Evolutionary conservation across 2,797 vertebrate species (phyloP).

Genomic region (Acipenser ruthenus): DNA sequence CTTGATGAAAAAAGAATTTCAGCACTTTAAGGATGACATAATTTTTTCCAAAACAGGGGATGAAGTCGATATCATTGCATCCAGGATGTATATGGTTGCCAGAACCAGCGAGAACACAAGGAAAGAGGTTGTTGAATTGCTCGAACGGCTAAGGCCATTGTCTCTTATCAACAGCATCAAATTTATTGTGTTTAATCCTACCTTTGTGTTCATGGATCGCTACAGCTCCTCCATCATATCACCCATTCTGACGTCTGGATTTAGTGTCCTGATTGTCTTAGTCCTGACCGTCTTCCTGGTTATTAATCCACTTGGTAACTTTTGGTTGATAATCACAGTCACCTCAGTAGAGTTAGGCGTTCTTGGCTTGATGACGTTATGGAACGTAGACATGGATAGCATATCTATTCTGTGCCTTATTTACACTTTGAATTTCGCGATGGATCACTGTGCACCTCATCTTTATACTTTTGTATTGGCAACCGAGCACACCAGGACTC

Average conservation of each 20-base stretch:
- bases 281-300: conserved; percentile 96
- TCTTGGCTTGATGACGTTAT: conserved; percentile 94
- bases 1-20: conserved; percentile 87
- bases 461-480: conserved; percentile 97
- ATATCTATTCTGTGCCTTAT: conserved; percentile 99
- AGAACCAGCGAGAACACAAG: conserved; percentile 90
- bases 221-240: conserved; percentile 90
- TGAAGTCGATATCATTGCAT: conserved; percentile 90
- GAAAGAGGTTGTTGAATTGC: conserved; percentile 81
- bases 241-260: conserved; percentile 87
- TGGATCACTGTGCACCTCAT: conserved; percentile 99
- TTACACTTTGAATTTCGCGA: conserved; percentile 97
- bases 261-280: conserved; percentile 87
- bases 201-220: conserved; percentile 97
- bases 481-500: conserved; percentile 94
- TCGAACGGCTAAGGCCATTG: conserved; percentile 86
- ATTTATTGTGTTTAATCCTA: conserved; percentile 97
- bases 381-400: conserved; percentile 98
- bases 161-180: conserved; percentile 95
- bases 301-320: conserved; percentile 92
- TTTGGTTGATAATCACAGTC: conserved; percentile 96
- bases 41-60: conserved; percentile 91
- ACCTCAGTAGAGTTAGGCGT: conserved; percentile 94
- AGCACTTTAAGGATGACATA: conserved; percentile 95
- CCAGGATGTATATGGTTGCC: conserved; percentile 90